These are phyloP conservation scores for Probosciger aterrimus DNA, from an alignment of 2,113 vertebrate species.

Conservation along the genomic window DNA sequence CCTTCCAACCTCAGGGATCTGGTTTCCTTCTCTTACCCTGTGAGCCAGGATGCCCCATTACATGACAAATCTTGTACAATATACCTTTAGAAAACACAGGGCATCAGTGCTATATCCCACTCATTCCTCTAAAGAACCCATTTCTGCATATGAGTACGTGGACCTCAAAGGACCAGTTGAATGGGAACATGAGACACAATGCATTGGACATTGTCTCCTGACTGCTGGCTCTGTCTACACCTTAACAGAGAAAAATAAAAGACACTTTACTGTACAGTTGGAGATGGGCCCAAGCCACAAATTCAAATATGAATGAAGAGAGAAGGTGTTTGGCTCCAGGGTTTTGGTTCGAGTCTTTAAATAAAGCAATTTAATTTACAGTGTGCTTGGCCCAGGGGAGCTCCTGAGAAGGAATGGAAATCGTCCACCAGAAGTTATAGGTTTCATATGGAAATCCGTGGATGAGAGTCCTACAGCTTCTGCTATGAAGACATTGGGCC, in stretches of 20 bases:
- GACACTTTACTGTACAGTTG: background rate
- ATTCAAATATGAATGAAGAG: background rate
- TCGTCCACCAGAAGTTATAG: background rate
- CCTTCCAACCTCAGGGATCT: background rate
- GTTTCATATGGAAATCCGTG: background rate
- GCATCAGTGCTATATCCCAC: background rate
- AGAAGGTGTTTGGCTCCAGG: constrained; percentile 10
- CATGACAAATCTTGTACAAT: background rate
- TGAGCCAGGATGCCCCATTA: rapidly evolving
- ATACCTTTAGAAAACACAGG: background rate
- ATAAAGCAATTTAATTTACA: constrained; percentile 5
- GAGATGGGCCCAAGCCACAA: constrained; percentile 11
- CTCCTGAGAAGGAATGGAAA: background rate
- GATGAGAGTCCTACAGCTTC: background rate
- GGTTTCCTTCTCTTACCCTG: background rate
- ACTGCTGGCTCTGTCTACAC: background rate
- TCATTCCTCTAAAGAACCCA: background rate
- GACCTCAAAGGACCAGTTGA: background rate
- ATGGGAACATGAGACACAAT: background rate
- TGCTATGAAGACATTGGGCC: background rate
- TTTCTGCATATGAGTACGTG: rapidly evolving
- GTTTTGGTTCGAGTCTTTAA: constrained; percentile 1
- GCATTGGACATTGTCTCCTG: background rate
- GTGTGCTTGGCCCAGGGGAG: background rate
- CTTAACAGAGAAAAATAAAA: background rate